A percentile compares a stretch with the other conserved stretches of the same genome.
phyloP scores from a whole-genome alignment of 2,888 invertebrate species.

The Achlya flavicornis region DNA sequence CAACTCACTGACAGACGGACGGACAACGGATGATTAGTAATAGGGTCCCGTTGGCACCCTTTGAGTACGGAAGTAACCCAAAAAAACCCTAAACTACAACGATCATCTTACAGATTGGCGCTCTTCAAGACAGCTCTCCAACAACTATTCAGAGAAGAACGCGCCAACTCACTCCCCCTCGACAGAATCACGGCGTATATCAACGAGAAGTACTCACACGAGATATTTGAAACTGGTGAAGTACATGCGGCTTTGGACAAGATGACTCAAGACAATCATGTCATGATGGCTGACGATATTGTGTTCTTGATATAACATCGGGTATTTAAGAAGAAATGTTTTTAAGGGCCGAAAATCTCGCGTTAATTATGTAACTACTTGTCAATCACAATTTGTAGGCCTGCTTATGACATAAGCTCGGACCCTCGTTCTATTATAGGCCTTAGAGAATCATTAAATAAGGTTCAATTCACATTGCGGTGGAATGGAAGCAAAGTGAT shows the following conservation, averaged over 20 bases:
- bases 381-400: neutral
- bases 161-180: conserved; percentile 89
- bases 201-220: conserved; percentile 84
- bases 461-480: too few relatives aligned
- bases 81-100: too few relatives aligned
- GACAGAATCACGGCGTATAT: conserved; percentile 86
- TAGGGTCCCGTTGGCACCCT: too few relatives aligned
- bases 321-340: neutral
- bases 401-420: neutral
- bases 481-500: too few relatives aligned
- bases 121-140: conserved; percentile 89
- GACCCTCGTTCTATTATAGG: too few relatives aligned
- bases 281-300: conserved; percentile 94
- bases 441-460: too few relatives aligned
- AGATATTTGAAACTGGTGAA: conserved; percentile 87
- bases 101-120: conserved; percentile 75
- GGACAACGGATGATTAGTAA: too few relatives aligned
- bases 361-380: neutral
- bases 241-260: conserved; percentile 89
- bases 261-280: conserved; percentile 95
- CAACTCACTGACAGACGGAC: too few relatives aligned
- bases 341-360: too few relatives aligned
- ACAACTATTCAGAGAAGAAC: conserved; percentile 89
- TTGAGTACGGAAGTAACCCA: too few relatives aligned
- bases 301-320: conserved; percentile 90